Evolutionary conservation across 2,888 invertebrate genomes (phyloP), one percentile per base, ranked within the genome.

Genomic region (Diabrotica balteata): DNA sequence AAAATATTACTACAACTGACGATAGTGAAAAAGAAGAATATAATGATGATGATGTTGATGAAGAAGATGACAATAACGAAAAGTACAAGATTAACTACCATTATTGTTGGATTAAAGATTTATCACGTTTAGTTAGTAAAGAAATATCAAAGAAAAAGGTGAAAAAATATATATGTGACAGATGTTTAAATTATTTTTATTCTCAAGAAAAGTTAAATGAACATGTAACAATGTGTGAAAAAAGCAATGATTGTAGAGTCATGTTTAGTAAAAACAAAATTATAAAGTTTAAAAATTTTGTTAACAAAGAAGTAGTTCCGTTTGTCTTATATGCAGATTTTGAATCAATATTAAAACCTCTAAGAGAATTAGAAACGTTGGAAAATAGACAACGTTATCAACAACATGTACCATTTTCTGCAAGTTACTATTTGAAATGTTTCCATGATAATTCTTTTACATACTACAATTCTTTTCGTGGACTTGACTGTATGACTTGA

Each of bases 381-480:
- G 32, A 32, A 32, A 32, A 32, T 32, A 32, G 32, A 32, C 32
- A 32, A 4, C 32, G 32, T 32, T 32, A 32, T 42, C 66, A 66
- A 47, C 11, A 60, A 49, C 66, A 69, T 64, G 52, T 17, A 42
- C 42, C 72, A 7, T 75, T 67, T 59, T 73, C 72, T 65, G 70
- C 72, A 11, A 76, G 69, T 4, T 77, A 73, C 53, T 77, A 76
- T 72, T 61, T 78, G 7, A 71, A 75, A 57, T 77, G 77, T 65
- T 68, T 67, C 9, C 74, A 73, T 63, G 74, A 78, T 72, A 70
- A 76, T 51, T 32, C 17, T 1, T 45, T 71, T 32, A 32, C 32
- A 32, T 32, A 32, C 4, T 32, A 32, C 32, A 32, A 32, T 32
- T 32, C 32, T 32, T 32, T 32, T 32, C 32, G 32, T 32, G 32